Base-by-base conservation (phyloP, 2,113 vertebrate genomes). In the Chaetops frenatus region DNA sequence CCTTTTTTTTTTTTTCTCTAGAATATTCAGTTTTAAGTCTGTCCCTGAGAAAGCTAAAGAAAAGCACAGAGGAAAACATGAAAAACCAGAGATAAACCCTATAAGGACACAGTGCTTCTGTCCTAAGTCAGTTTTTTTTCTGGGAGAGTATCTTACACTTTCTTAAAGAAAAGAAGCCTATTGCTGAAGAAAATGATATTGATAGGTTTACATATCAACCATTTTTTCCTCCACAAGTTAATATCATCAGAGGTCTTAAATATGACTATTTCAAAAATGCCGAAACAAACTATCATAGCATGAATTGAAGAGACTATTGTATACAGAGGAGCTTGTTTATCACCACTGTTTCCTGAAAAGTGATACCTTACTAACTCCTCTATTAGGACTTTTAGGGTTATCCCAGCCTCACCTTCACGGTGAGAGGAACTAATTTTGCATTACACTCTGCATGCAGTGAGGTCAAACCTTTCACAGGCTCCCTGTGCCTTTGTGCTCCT, bases 51-150 rank as follows among this genome's bases (percentile, higher is more conserved):
- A 33, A 78, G 10, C 22, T 86, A 51, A 77, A 70, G 73, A 85
- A 83, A 69, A 28, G 5, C 65, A 65, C 19, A 33, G 66, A 72
- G 19, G 51, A 84, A 57, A 95, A 78, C 50, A 85, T 33, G 50
- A 95, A 95, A 96, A 60, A 88, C 19, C 28, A 28, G 33, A 83
- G 47, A 92, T 93, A 93, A 96, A 91, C 6, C 47, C 38, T 56
- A 23, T 18, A 28, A 69, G 0, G 7, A 66, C 19, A 79, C 7
- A 54, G n/a, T n/a, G 50, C 23, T 54, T 36, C 35, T 47, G 50
- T 47, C 25, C 23, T 36, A 58, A 90, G 56, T 71, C 33, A 60
- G 47, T 84, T 93, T 47, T 96, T 96, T 96, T 96, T 72, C 73
- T 57, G 36, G 85, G 74, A 76, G 21, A 88, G 35, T 56, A 16